A percentile compares a stretch with the other conserved stretches of the same genome.
These are phyloP conservation scores for Cyclophora albipunctata DNA, from an alignment of 2,888 invertebrate species.

Conservation along the genomic window DNA sequence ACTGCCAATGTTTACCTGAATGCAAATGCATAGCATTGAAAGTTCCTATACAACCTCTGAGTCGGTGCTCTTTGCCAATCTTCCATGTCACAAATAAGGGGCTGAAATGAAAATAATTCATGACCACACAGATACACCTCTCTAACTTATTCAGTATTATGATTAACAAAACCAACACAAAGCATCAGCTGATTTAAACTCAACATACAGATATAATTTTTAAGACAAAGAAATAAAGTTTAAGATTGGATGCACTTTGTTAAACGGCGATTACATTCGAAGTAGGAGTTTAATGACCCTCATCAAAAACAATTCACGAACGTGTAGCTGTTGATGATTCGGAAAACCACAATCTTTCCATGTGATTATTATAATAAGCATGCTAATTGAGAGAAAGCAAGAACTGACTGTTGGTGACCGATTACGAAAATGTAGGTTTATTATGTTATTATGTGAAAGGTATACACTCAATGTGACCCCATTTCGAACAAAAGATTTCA, in stretches of 20 bases:
- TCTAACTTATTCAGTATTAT: not conserved
- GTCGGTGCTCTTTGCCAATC: conserved; percentile 94
- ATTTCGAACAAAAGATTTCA: conserved; percentile 38
- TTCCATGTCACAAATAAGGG: conserved; percentile 99
- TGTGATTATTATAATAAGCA: no score
- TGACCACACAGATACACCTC: not conserved
- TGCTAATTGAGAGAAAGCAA: no score
- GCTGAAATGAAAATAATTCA: conserved; percentile 71
- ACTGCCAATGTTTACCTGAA: conserved; percentile 71
- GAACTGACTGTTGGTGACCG: no score
- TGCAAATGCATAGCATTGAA: conserved; percentile 98
- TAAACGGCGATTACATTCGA: conserved; percentile 10
- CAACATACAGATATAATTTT: conserved; percentile 17
- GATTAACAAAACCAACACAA: not conserved
- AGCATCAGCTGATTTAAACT: conserved; percentile 2
- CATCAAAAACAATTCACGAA: conserved; percentile 2
- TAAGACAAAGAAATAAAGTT: conserved; percentile 14
- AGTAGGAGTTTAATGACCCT: conserved; percentile 25
- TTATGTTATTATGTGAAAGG: conserved; percentile 4
- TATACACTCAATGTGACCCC: conserved; percentile 31
- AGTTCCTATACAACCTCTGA: conserved; percentile 99
- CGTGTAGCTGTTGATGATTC: not conserved
- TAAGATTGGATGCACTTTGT: conserved; percentile 16
- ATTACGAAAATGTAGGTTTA: no score
- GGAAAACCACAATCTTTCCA: no score